Conservation (phyloP, 2,888 invertebrate genomes). For the Torymus aiolomorphi region DNA sequence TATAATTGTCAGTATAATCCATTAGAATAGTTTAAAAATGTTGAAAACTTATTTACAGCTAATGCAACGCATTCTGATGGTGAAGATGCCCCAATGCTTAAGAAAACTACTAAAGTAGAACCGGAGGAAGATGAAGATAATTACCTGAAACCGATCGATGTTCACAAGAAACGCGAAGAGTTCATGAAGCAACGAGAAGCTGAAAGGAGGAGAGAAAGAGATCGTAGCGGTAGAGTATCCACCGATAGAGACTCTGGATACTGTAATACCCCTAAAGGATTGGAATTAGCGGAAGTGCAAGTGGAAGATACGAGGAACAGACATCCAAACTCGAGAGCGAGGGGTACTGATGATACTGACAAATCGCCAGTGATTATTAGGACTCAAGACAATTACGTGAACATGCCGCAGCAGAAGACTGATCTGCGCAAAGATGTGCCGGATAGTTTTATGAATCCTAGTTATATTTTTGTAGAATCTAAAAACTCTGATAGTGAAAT, state of each 20-base stretch:
- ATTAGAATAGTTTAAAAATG: background rate
- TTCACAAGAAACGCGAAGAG: constrained; percentile 70
- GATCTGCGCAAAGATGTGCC: constrained; percentile 60
- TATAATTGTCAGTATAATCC: background rate
- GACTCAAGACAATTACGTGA: constrained; percentile 76
- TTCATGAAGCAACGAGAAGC: constrained; percentile 68
- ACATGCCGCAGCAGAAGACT: constrained; percentile 76
- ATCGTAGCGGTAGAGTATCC: constrained; percentile 42
- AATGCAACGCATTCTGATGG: constrained; percentile 62
- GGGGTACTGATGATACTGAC: constrained; percentile 36
- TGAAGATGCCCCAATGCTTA: constrained; percentile 71
- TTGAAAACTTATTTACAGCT: background rate
- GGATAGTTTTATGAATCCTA: constrained; percentile 73
- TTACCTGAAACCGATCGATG: constrained; percentile 73
- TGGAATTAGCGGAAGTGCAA: constrained; percentile 64
- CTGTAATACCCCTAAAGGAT: constrained; percentile 67
- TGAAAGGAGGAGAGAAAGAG: constrained; percentile 55
- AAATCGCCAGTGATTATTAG: constrained; percentile 31
- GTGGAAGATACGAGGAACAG: constrained; percentile 22
- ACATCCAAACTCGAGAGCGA: constrained; percentile 8
- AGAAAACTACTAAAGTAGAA: constrained; percentile 49
- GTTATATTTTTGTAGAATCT: constrained; percentile 70
- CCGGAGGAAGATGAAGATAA: constrained; percentile 67
- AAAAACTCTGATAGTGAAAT: constrained; percentile 53
- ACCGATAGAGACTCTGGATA: constrained; percentile 66